A percentile compares a stretch with the other conserved stretches of the same genome.
Evolutionary conservation across 2,888 invertebrate species (phyloP).

Genomic region (Pachymerium ferrugineum): DNA sequence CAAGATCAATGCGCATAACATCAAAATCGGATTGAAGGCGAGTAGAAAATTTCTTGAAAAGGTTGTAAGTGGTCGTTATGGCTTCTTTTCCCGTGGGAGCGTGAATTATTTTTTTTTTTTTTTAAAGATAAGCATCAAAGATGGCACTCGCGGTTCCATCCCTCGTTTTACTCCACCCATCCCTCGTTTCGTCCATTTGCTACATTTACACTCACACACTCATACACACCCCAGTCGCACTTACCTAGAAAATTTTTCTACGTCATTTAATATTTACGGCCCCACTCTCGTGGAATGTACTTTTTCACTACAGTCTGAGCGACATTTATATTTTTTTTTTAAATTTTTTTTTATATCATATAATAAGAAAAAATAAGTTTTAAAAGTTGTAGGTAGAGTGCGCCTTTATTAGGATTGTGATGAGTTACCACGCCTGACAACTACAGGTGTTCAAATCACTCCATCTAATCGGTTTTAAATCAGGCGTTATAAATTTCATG

Average conservation of each 20-base stretch:
- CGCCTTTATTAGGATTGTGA: background rate
- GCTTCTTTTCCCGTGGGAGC: constrained; percentile 20
- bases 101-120: background rate
- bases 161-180: background rate
- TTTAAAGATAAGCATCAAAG: background rate
- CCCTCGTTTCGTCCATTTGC: background rate
- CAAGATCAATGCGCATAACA: background rate
- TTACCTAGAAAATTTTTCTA: background rate
- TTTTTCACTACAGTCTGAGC: no score
- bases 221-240: no score
- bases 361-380: no score
- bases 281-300: background rate
- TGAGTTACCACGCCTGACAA: background rate
- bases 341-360: no score
- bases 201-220: background rate
- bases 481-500: constrained; percentile 6
- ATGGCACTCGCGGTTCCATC: background rate
- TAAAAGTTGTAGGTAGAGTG: background rate
- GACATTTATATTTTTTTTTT: background rate
- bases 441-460: background rate
- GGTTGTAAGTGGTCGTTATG: background rate
- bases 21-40: background rate
- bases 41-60: background rate
- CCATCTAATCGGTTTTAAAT: constrained; percentile 7
- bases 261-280: background rate